Evolutionary conservation across 2,888 invertebrate species (phyloP).

Genomic region (Coremacera marginata): DNA sequence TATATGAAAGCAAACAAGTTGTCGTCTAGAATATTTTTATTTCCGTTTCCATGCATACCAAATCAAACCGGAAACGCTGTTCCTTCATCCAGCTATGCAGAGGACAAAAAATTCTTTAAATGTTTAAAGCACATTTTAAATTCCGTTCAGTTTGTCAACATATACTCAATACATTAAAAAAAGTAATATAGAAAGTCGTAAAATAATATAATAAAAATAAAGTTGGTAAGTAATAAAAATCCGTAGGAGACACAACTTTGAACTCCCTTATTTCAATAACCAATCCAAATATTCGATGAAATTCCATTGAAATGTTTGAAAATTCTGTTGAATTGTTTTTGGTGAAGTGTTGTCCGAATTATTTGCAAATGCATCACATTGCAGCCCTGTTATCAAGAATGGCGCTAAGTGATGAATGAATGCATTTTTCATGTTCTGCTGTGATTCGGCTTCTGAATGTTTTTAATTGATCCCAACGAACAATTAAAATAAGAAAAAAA

Average conservation of each 20-base stretch:
- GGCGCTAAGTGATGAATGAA: neutral
- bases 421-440: neutral
- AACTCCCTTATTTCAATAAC: neutral
- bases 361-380: neutral
- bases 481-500: neutral
- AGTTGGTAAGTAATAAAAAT: neutral
- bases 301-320: neutral
- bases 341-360: neutral
- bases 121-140: too few species aligned
- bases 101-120: too few species aligned
- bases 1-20: too few species aligned
- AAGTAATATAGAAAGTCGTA: too few species aligned
- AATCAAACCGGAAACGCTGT: too few species aligned
- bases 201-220: too few species aligned
- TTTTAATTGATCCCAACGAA: neutral
- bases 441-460: neutral
- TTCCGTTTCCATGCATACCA: too few species aligned
- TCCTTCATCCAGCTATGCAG: too few species aligned
- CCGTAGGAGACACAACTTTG: neutral
- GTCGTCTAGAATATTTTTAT: too few species aligned
- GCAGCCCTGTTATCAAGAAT: neutral
- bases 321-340: neutral
- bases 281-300: neutral
- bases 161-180: too few species aligned
- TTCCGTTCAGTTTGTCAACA: too few species aligned